Conservation (phyloP, 2,797 vertebrate species). For the Crocidura indochinensis region DNA sequence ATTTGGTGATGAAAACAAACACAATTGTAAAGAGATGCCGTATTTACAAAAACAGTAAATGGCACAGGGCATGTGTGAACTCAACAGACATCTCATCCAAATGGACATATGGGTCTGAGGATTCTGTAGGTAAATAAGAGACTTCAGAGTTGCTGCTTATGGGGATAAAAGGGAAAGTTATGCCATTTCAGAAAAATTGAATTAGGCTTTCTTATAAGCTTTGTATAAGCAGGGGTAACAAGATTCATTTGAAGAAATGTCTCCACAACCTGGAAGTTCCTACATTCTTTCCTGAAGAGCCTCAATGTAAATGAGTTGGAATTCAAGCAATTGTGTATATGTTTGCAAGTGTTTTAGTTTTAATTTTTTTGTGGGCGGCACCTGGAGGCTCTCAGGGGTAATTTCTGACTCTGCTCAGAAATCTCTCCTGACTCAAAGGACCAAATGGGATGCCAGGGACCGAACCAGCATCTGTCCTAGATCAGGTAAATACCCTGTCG, state of each 20-base stretch:
- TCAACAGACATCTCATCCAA: background rate
- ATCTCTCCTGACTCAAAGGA: too few species aligned
- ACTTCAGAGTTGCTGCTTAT: background rate
- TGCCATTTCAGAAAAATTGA: background rate
- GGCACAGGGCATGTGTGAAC: background rate
- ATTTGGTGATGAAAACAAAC: background rate
- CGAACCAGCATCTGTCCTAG: too few species aligned
- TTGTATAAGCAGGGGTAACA: background rate
- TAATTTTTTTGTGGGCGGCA: too few species aligned
- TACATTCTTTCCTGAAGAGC: background rate
- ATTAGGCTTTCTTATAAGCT: constrained; percentile 14
- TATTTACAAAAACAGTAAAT: background rate
- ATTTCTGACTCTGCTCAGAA: too few species aligned
- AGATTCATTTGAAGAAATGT: background rate
- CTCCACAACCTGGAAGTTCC: background rate
- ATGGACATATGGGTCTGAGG: background rate
- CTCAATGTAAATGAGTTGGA: background rate
- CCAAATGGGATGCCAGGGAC: too few species aligned
- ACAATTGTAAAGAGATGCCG: background rate
- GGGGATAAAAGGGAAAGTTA: background rate
- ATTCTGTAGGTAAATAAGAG: background rate
- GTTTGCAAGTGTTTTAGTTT: too few species aligned
- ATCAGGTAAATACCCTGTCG: too few species aligned
- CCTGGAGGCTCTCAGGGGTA: too few species aligned
- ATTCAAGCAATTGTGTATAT: background rate